A percentile compares a stretch with the other conserved stretches of the same genome.
phyloP scores from a whole-genome alignment of 2,113 vertebrate genomes.

The Mungos mungo region DNA sequence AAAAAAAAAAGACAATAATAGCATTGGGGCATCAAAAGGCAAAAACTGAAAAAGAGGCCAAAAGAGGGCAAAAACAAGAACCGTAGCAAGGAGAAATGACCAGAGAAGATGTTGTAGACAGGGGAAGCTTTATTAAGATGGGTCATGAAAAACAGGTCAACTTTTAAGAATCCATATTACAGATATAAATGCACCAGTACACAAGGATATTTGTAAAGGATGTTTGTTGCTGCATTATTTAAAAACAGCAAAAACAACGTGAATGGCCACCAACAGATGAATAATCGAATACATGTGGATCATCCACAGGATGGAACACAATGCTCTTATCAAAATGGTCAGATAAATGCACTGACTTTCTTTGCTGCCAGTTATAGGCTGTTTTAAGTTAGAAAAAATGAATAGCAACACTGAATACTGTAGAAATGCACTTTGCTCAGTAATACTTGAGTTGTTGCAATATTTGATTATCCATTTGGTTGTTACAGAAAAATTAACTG shows the following conservation, averaged over 20 bases:
- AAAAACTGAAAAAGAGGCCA: background rate
- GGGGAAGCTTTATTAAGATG: conserved; percentile 8
- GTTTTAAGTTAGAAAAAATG: no score
- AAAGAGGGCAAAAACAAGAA: background rate
- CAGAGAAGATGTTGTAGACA: background rate
- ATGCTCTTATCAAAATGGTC: background rate
- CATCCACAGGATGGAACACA: background rate
- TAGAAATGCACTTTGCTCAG: no score
- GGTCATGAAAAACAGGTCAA: conserved; percentile 5
- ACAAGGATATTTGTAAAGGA: background rate
- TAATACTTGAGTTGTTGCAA: no score
- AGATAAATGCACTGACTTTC: background rate
- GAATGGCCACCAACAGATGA: background rate
- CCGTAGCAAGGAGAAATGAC: background rate
- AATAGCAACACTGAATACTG: no score
- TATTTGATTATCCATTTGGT: no score
- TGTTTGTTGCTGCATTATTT: conserved; percentile 1
- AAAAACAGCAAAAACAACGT: conserved; percentile 49
- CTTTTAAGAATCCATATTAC: background rate
- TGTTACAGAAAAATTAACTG: no score
- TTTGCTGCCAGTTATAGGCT: no score
- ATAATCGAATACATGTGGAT: background rate
- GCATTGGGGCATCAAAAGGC: background rate
- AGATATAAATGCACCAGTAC: background rate
- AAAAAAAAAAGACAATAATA: background rate